Conservation (phyloP, 2,113 vertebrate genomes). For the Takifugu flavidus region DNA sequence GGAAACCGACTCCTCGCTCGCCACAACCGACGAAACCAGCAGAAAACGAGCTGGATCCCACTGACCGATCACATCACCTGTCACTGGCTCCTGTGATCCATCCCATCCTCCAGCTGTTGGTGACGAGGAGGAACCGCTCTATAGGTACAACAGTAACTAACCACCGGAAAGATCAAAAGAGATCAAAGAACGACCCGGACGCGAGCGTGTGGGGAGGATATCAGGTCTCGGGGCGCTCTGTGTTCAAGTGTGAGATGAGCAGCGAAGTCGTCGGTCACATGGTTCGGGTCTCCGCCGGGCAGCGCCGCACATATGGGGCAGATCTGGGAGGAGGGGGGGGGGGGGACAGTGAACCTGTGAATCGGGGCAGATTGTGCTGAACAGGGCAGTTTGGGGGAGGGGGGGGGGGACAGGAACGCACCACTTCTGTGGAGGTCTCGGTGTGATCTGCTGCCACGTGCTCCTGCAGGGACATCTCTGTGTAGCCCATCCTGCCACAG, state of each 20-base stretch:
- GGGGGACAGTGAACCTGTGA: not conserved
- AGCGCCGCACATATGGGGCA: slow-evolving; percentile 99
- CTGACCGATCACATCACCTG: no score
- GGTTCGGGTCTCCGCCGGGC: slow-evolving; percentile 98
- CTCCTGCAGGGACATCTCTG: slow-evolving; percentile 96
- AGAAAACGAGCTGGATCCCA: no score
- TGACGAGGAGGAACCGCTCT: no score
- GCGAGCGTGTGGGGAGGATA: slow-evolving; percentile 83
- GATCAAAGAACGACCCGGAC: not conserved
- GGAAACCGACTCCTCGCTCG: no score
- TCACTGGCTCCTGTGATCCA: no score
- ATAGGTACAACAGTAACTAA: no score
- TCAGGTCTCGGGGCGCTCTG: slow-evolving; percentile 99
- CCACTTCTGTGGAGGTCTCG: slow-evolving; percentile 98
- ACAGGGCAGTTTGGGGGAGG: not conserved
- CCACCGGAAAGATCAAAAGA: no score
- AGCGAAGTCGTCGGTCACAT: slow-evolving; percentile 99
- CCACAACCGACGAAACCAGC: no score
- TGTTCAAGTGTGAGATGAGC: slow-evolving; percentile 99
- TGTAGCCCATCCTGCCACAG: slow-evolving; percentile 98
- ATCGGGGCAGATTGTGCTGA: slow-evolving; percentile 12
- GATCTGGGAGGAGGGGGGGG: slow-evolving; percentile 80
- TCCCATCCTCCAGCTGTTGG: no score
- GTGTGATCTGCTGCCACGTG: slow-evolving; percentile 97
- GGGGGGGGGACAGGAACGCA: slow-evolving; percentile 61